These are phyloP conservation scores for Mixornis gularis DNA, from an alignment of 2,113 vertebrate genomes.

Conservation along the genomic window DNA sequence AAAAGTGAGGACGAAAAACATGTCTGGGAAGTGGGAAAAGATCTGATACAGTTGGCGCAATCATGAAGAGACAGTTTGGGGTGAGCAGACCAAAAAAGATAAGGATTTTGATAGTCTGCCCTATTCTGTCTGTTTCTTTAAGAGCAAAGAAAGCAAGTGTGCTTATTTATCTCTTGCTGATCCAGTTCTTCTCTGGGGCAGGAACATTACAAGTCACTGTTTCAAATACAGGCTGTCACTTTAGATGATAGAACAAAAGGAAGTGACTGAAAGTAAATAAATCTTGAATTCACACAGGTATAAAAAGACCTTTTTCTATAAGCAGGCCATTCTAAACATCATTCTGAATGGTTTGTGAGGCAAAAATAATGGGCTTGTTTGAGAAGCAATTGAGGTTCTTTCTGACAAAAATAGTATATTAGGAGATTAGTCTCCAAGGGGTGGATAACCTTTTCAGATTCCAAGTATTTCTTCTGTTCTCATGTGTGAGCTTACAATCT, in stretches of 20 bases:
- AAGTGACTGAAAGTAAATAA: conserved; percentile 52
- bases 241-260: conserved; percentile 25
- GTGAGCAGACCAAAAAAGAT: neutral
- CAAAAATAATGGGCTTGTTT: conserved; percentile 60
- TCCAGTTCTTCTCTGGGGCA: neutral
- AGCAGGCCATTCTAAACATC: conserved; percentile 59
- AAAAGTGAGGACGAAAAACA: neutral
- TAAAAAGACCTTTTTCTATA: conserved; percentile 50
- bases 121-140: neutral
- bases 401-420: conserved; percentile 63
- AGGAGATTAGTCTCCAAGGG: conserved; percentile 67
- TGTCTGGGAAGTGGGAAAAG: neutral
- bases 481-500: conserved; percentile 57
- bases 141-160: neutral
- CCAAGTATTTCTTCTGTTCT: conserved; percentile 59
- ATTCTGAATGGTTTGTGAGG: conserved; percentile 53
- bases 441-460: conserved; percentile 65
- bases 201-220: neutral
- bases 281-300: conserved; percentile 46
- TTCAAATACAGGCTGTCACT: conserved; percentile 32
- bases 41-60: neutral
- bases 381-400: conserved; percentile 64
- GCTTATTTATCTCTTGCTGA: neutral
- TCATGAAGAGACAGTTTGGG: neutral
- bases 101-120: neutral